Evolutionary conservation across 2,888 invertebrate genomes (phyloP), one percentile per base, ranked within the genome.

Genomic region (Ennomos erosarius): DNA sequence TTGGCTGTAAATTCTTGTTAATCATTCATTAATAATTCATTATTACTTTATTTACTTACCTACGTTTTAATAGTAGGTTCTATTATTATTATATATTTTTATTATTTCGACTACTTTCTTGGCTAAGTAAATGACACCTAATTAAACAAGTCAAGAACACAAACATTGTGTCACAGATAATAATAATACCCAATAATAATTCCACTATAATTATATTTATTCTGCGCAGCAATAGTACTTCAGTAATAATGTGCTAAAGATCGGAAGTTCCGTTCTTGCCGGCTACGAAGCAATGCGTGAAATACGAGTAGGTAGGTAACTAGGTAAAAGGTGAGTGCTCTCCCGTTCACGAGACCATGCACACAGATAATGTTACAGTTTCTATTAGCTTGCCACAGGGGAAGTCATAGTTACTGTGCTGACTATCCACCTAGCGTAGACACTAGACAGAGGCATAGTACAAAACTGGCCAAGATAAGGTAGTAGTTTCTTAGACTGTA

Each of bases 291-390:
- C 66, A 73, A 68, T 70, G 73, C 68, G 69, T 73, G 74, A 74
- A 75, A 75, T 74, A 73, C 69, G 69, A 77, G 71, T 69, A 74
- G 78, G 62, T 76, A 75, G 76, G 75, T 81, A 79, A 80, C 74
- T 82, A 68, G 81, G 81, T 78, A 75, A 82, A 75, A 81, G 82
- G 80, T 81, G 80, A 81, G 75, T 78, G 81, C 70, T 74, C 79
- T 73, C 71, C 55, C 67, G 67, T 56, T 54, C 48, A 43, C 45
- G 51, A 60, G 56, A 36, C 53, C 55, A 48, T 37, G 26, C 13
- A 38, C 57, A 53, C 53, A 63, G 59, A 34, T 38, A 36, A 8
- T 9, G 10, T 8, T 36, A 44, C 13, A 62, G 52, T 45, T 37
- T 43, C 55, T 58, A 36, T 47, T 8, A 8, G 13, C 40, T 6